Conservation (phyloP, 2,113 vertebrate genomes). For the Sinocyclocheilus grahami region DNA sequence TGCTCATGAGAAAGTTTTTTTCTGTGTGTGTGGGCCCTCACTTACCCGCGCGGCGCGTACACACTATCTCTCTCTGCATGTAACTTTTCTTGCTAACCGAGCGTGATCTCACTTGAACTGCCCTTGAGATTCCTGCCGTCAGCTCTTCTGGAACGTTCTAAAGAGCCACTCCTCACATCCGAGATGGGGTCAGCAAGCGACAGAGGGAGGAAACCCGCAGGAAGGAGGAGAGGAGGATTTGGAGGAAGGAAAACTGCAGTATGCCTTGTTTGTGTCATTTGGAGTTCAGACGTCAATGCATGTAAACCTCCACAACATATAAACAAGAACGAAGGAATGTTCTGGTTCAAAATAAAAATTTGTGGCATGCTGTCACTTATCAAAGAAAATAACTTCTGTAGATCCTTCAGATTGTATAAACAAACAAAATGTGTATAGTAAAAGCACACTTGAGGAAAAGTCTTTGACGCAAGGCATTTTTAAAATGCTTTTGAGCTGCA, state of each 20-base stretch:
- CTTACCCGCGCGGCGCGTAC: neutral
- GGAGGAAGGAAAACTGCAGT: constrained; percentile 46
- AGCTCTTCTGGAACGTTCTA: constrained; percentile 18
- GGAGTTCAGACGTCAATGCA: neutral
- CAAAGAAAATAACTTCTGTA: neutral
- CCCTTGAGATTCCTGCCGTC: constrained; percentile 11
- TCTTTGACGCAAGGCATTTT: neutral
- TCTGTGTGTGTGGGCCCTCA: constrained; percentile 17
- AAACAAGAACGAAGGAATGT: neutral
- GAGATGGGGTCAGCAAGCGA: neutral
- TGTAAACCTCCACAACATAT: neutral
- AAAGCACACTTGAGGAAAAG: neutral
- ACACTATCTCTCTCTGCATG: constrained; percentile 29
- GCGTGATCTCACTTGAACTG: neutral
- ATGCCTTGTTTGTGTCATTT: constrained; percentile 19
- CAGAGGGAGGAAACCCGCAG: constrained; percentile 34
- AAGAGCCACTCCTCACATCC: constrained; percentile 28
- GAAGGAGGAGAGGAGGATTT: constrained; percentile 37
- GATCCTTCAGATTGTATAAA: neutral
- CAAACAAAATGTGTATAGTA: neutral
- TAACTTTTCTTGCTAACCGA: constrained; percentile 18
- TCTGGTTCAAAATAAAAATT: neutral
- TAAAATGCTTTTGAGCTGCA: neutral
- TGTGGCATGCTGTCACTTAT: neutral
- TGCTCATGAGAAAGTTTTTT: neutral